These are phyloP conservation scores for Hypotaenidia okinawae DNA, from an alignment of 2,797 vertebrate species.

Conservation along the genomic window DNA sequence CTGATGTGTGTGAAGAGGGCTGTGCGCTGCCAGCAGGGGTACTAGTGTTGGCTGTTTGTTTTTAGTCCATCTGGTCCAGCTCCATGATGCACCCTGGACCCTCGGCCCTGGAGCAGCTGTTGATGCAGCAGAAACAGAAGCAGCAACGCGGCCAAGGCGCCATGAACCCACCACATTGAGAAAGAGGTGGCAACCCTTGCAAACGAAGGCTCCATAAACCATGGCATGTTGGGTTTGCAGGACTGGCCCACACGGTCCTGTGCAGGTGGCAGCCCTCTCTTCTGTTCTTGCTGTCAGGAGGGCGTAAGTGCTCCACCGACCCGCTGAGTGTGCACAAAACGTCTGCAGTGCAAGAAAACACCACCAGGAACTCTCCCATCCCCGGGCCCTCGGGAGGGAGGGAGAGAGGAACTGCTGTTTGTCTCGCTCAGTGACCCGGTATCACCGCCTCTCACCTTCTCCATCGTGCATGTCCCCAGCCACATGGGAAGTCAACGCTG, in stretches of 20 bases:
- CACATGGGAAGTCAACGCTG: conserved; percentile 78
- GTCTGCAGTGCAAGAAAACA: conserved; percentile 79
- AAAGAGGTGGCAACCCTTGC: conserved; percentile 74
- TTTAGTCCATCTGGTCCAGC: conserved; percentile 98
- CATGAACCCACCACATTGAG: conserved; percentile 98
- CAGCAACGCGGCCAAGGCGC: conserved; percentile 94
- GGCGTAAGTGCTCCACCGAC: conserved; percentile 83
- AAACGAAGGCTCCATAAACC: conserved; percentile 82
- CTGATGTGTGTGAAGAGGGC: neutral
- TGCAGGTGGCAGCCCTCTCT: conserved; percentile 88
- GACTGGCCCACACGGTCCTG: conserved; percentile 81
- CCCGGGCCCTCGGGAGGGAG: conserved; percentile 74
- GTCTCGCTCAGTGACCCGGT: conserved; percentile 77
- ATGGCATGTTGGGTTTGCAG: conserved; percentile 87
- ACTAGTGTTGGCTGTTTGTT: conserved; percentile 49
- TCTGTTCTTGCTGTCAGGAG: conserved; percentile 84
- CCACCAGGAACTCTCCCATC: conserved; percentile 79
- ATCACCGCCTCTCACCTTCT: conserved; percentile 81
- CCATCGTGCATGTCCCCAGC: conserved; percentile 81
- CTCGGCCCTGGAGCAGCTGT: conserved; percentile 98
- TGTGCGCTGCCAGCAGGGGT: neutral
- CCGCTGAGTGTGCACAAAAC: conserved; percentile 84
- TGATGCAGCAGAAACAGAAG: conserved; percentile 99
- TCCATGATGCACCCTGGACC: conserved; percentile 99
- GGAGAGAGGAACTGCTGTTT: conserved; percentile 81